A percentile compares a stretch with the other conserved stretches of the same genome.
These are phyloP conservation scores for Agrenia bidenticulata DNA, from an alignment of 2,888 invertebrate species.

Conservation along the genomic window DNA sequence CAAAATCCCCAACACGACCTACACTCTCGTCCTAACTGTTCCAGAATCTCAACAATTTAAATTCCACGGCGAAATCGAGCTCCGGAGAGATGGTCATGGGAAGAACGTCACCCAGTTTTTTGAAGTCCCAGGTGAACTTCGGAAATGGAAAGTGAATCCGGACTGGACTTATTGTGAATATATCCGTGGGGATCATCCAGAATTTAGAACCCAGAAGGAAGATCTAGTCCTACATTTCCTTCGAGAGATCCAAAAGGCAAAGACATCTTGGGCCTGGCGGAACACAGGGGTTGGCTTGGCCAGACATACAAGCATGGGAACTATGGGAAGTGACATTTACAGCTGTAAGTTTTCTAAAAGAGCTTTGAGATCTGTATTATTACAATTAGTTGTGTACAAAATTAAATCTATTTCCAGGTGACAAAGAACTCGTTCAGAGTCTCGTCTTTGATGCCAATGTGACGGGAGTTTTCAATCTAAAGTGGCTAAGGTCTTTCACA, in stretches of 20 bases:
- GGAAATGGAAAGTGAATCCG: slow-evolving; percentile 50
- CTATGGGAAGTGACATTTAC: slow-evolving; percentile 35
- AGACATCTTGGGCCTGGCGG: slow-evolving; percentile 43
- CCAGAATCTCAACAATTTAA: slow-evolving; percentile 69
- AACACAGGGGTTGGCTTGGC: slow-evolving; percentile 36
- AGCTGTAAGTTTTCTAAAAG: slow-evolving; percentile 34
- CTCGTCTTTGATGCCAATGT: slow-evolving; percentile 84
- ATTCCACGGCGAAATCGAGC: slow-evolving; percentile 75
- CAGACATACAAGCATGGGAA: background rate
- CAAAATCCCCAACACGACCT: slow-evolving; percentile 80
- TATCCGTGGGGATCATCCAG: slow-evolving; percentile 61
- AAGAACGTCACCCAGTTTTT: slow-evolving; percentile 31
- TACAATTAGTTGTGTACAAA: slow-evolving; percentile 34
- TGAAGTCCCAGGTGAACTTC: slow-evolving; percentile 30
- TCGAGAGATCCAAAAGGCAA: slow-evolving; percentile 69
- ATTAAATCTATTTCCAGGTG: slow-evolving; percentile 65
- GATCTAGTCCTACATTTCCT: slow-evolving; percentile 76
- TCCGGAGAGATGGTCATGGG: slow-evolving; percentile 65
- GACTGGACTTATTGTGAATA: slow-evolving; percentile 52
- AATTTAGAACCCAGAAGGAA: slow-evolving; percentile 64
- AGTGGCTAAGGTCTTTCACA: slow-evolving; percentile 14
- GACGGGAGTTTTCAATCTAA: slow-evolving; percentile 71
- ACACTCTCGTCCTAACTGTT: slow-evolving; percentile 80
- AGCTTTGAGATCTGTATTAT: background rate
- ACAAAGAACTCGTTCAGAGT: slow-evolving; percentile 79